A percentile compares a stretch with the other conserved stretches of the same genome.
Evolutionary conservation across 2,113 vertebrate genomes (phyloP).

Genomic region (Crotalus viridis): DNA sequence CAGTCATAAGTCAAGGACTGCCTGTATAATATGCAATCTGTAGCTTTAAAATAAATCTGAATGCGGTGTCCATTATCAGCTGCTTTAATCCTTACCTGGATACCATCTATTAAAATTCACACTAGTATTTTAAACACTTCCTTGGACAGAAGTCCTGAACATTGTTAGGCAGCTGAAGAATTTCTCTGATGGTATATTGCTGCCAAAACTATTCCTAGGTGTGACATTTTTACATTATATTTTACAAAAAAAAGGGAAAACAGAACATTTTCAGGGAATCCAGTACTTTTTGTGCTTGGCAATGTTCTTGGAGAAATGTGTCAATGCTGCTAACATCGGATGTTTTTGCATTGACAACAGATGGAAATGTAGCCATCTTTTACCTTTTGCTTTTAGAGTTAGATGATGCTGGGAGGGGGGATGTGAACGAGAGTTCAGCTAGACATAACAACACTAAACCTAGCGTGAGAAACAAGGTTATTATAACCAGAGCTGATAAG

Average conservation of each 20-base stretch:
- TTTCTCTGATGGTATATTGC: too few relatives aligned
- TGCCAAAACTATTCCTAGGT: not conserved
- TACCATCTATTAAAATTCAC: not conserved
- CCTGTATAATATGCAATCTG: not conserved
- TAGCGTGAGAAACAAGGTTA: too few relatives aligned
- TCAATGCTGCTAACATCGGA: too few relatives aligned
- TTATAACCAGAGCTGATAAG: too few relatives aligned
- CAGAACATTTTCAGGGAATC: not conserved
- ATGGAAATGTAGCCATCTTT: too few relatives aligned
- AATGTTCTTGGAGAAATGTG: slow-evolving; percentile 10
- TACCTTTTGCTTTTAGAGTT: too few relatives aligned
- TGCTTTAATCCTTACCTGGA: not conserved
- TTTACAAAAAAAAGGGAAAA: slow-evolving; percentile 9
- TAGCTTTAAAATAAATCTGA: not conserved
- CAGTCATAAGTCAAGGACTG: too few relatives aligned
- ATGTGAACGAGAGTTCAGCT: too few relatives aligned
- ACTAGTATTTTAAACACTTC: not conserved
- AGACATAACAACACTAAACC: too few relatives aligned
- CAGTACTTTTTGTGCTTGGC: slow-evolving; percentile 4
- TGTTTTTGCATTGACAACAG: too few relatives aligned
- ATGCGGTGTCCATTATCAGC: not conserved
- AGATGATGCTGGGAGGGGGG: too few relatives aligned
- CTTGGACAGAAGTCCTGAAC: not conserved
- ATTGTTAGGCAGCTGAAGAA: too few relatives aligned
- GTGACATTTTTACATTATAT: not conserved